Conservation (phyloP, 2,888 invertebrate species). For the Pilophorus perplexus region DNA sequence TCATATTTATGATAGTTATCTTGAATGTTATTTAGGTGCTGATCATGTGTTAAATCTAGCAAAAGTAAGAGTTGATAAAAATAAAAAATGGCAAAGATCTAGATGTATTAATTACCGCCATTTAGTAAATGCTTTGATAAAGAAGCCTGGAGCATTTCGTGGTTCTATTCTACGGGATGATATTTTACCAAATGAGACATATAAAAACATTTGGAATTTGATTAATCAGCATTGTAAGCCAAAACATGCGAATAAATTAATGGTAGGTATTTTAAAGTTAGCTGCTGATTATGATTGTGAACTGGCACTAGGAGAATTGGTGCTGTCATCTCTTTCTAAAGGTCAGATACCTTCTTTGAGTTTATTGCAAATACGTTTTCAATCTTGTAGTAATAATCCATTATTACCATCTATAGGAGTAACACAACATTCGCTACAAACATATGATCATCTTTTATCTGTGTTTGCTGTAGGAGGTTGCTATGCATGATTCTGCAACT, state of each 20-base stretch:
- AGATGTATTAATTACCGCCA: neutral
- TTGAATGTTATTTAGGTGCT: neutral
- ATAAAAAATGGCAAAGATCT: neutral
- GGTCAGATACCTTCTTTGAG: neutral
- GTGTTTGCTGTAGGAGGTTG: neutral
- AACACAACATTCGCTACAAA: neutral
- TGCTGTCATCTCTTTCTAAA: neutral
- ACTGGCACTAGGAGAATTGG: neutral
- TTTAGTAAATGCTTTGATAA: neutral
- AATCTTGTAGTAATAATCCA: neutral
- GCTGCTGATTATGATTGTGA: neutral
- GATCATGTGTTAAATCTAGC: neutral
- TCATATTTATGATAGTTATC: neutral
- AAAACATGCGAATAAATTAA: neutral
- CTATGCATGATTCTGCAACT: neutral
- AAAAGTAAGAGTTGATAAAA: neutral
- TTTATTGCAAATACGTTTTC: neutral
- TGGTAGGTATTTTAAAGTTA: neutral
- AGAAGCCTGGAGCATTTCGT: neutral
- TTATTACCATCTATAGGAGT: neutral
- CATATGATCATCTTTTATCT: neutral
- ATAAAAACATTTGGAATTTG: neutral
- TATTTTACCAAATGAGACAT: neutral
- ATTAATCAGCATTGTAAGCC: neutral
- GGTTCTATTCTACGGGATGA: neutral